A percentile compares a stretch with the other conserved stretches of the same genome.
These are phyloP conservation scores for Narcine bancroftii DNA, from an alignment of 2,113 vertebrate genomes.

Conservation along the genomic window DNA sequence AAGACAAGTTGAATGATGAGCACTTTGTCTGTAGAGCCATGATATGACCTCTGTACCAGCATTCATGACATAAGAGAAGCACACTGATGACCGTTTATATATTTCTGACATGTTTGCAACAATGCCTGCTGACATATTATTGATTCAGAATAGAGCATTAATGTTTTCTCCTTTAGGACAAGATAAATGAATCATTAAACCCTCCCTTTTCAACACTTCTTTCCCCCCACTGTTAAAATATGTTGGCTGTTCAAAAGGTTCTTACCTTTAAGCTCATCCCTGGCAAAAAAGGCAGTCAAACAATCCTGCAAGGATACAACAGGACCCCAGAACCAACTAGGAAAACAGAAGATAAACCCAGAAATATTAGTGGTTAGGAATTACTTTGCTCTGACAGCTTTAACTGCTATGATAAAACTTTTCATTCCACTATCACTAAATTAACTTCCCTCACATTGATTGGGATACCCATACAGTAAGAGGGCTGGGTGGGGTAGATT, in stretches of 20 bases:
- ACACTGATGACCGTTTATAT: not conserved
- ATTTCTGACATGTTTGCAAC: not conserved
- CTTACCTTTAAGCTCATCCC: constrained; percentile 88
- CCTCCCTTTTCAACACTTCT: too few species aligned
- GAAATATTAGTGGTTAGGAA: constrained; percentile 62
- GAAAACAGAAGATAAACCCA: constrained; percentile 62
- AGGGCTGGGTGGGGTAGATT: too few species aligned
- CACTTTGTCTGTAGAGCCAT: not conserved
- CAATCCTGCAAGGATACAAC: constrained; percentile 96
- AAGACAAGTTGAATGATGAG: not conserved
- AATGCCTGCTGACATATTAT: not conserved
- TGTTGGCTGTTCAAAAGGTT: not conserved
- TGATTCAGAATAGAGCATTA: not conserved
- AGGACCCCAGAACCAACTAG: constrained; percentile 98
- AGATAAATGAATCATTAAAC: not conserved
- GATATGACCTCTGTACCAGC: not conserved
- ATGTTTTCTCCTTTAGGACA: too few species aligned
- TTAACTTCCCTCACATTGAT: too few species aligned
- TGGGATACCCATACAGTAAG: too few species aligned
- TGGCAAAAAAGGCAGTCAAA: constrained; percentile 93
- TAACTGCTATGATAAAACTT: not conserved
- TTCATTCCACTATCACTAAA: constrained; percentile 12
- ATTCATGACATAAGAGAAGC: not conserved
- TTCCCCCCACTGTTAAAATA: not conserved
- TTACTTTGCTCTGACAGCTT: constrained; percentile 51